Percentiles rank a stretch among this genome's conserved stretches.
These are phyloP conservation scores for Phycodurus eques DNA, from an alignment of 2,113 vertebrate species.

Conservation along the genomic window DNA sequence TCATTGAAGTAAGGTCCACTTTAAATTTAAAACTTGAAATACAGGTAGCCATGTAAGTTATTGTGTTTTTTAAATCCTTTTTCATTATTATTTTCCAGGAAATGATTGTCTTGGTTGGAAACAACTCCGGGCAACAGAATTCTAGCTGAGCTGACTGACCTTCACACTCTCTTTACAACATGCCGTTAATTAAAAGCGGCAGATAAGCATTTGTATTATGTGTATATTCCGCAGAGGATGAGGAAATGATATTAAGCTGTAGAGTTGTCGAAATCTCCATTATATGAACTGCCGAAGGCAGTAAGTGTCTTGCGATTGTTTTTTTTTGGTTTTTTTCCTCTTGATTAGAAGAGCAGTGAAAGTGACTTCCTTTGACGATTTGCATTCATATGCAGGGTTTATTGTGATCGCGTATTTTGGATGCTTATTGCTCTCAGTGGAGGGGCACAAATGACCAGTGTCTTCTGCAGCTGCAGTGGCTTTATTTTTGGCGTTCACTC, in stretches of 20 bases:
- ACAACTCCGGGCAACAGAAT: neutral
- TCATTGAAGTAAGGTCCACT: no score
- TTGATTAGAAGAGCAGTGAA: neutral
- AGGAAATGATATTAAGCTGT: neutral
- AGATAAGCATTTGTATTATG: neutral
- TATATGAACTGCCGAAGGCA: neutral
- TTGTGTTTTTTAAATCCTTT: no score
- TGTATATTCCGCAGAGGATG: neutral
- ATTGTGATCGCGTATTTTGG: neutral
- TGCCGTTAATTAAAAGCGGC: neutral
- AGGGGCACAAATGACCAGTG: neutral
- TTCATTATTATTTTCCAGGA: no score
- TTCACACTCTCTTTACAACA: neutral
- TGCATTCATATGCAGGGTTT: neutral
- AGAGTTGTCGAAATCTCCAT: neutral
- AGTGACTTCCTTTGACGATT: neutral
- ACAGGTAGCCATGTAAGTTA: no score
- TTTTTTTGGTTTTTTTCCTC: neutral
- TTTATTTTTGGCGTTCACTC: neutral
- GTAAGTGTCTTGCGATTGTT: neutral
- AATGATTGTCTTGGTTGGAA: neutral
- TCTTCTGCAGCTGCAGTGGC: neutral
- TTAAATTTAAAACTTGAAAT: no score
- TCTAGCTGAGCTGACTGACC: neutral
- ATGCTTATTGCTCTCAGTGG: neutral